Percentiles rank a stretch among this genome's conserved stretches.
These are phyloP conservation scores for Xenopus laevis DNA, from an alignment of 2,113 vertebrate species.

Conservation along the genomic window DNA sequence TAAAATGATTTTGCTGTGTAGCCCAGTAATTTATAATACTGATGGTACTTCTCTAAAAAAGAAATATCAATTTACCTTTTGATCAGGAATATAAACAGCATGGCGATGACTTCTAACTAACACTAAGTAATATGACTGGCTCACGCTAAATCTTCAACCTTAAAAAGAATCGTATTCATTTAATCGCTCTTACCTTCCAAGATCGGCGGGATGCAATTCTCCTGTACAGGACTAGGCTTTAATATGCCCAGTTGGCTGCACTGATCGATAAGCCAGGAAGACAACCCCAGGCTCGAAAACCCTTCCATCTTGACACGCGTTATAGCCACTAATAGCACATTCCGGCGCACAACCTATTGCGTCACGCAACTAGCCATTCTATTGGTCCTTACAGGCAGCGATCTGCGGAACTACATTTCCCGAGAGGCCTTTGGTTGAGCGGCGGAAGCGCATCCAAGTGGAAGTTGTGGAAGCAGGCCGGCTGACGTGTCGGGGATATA, in stretches of 20 bases:
- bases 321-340: background rate
- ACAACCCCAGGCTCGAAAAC: constrained; percentile 75
- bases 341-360: constrained; percentile 43
- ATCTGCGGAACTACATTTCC: rapidly evolving
- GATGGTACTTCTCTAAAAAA: no score
- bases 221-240: constrained; percentile 83
- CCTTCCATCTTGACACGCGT: constrained; percentile 53
- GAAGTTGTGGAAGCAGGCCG: constrained; percentile 35
- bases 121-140: no score
- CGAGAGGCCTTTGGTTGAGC: background rate
- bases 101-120: no score
- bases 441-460: constrained; percentile 11
- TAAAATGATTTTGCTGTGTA: no score
- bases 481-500: constrained; percentile 46
- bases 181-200: constrained; percentile 69
- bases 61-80: no score
- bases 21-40: no score
- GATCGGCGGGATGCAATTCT: constrained; percentile 84
- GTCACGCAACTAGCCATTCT: background rate
- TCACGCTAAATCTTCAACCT: no score
- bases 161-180: no score
- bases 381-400: background rate
- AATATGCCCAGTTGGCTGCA: constrained; percentile 82
- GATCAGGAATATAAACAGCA: no score
- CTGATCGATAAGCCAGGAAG: constrained; percentile 81